phyloP scores from a whole-genome alignment of 2,113 vertebrate species.

The Chloroceryle aenea region DNA sequence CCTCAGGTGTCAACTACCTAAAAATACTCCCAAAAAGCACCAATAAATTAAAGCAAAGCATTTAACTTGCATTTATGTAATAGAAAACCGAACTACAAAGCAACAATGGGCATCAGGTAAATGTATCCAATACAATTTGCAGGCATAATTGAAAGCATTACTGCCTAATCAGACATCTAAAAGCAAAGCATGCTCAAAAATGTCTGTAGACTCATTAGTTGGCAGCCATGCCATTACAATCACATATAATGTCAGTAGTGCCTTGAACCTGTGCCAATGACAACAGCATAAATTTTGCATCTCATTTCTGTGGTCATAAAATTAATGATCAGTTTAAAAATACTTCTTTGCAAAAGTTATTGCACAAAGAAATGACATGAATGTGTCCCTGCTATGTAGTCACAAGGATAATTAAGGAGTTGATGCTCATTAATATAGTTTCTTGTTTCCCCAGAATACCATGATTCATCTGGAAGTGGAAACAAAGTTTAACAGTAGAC shows the following conservation, averaged over 20 bases:
- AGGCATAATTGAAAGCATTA: conserved; percentile 85
- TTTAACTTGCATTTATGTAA: conserved; percentile 74
- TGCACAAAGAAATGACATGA: conserved; percentile 77
- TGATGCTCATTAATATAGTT: conserved; percentile 80
- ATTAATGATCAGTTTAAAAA: conserved; percentile 89
- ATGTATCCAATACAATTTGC: conserved; percentile 79
- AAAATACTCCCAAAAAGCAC: conserved; percentile 68
- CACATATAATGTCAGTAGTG: conserved; percentile 81
- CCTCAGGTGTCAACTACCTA: conserved; percentile 61
- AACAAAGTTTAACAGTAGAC: conserved; percentile 68
- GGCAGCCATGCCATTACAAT: conserved; percentile 84
- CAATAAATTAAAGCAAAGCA: conserved; percentile 74
- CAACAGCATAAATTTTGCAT: conserved; percentile 88
- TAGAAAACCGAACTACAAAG: conserved; percentile 76
- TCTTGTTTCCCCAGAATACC: conserved; percentile 74
- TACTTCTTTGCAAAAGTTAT: conserved; percentile 86
- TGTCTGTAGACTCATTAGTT: conserved; percentile 83
- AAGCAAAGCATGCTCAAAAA: conserved; percentile 83
- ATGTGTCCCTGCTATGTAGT: conserved; percentile 81
- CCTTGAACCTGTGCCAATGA: conserved; percentile 84
- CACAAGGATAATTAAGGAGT: conserved; percentile 79
- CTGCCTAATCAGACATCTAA: conserved; percentile 85
- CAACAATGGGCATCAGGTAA: conserved; percentile 80
- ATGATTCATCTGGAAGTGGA: conserved; percentile 75
- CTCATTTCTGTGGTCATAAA: conserved; percentile 85